phyloP scores from a whole-genome alignment of 1,140 invertebrate species.

The Wasmannia auropunctata region DNA sequence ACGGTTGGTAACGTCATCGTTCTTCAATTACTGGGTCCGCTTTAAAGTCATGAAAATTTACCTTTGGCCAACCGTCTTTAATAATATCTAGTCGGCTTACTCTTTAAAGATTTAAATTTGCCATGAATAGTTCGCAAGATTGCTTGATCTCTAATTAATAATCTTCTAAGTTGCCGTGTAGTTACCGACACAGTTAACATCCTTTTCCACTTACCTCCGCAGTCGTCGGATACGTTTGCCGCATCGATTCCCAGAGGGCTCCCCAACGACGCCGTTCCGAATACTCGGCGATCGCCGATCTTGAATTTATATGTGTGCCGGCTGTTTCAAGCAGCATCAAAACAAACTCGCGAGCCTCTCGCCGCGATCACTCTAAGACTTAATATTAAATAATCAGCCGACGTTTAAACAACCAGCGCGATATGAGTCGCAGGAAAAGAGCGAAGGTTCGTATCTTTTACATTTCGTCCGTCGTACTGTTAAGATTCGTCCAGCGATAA shows the following conservation, averaged over 20 bases:
- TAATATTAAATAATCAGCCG: not conserved
- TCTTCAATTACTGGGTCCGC: too few species aligned
- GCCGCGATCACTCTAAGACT: not conserved
- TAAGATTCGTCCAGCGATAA: not conserved
- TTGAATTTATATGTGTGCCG: constrained; percentile 63
- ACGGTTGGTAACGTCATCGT: too few species aligned
- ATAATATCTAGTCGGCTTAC: too few species aligned
- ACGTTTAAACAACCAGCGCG: constrained; percentile 56
- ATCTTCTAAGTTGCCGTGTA: too few species aligned
- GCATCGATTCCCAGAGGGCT: not conserved
- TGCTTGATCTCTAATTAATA: too few species aligned
- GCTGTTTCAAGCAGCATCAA: constrained; percentile 80
- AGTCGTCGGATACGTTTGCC: not conserved
- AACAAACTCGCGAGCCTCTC: constrained; percentile 74
- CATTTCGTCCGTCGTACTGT: not conserved
- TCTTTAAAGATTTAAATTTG: too few species aligned
- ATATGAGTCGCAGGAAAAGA: constrained; percentile 89
- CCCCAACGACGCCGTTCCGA: not conserved
- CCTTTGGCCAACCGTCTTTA: too few species aligned
- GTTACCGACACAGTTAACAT: not conserved
- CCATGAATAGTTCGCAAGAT: too few species aligned
- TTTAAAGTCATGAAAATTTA: too few species aligned
- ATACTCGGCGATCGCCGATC: constrained; percentile 18
- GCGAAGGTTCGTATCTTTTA: constrained; percentile 85
- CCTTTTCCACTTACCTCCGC: not conserved